Conservation (phyloP, 2,797 vertebrate genomes). For the Aulostomus chinensis region DNA sequence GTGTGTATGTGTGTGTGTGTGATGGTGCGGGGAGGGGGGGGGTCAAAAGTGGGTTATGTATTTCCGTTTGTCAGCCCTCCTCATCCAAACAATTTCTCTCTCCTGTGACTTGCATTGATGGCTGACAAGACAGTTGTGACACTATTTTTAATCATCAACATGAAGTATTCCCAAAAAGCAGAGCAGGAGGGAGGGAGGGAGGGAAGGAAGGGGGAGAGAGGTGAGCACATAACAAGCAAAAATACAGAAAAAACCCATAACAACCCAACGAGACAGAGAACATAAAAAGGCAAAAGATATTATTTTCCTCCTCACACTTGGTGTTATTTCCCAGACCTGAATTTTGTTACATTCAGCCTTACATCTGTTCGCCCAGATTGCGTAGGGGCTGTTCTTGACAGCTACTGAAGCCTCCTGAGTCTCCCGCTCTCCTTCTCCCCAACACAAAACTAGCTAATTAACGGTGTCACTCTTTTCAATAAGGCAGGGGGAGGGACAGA, state of each 20-base stretch:
- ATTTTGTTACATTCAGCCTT: slow-evolving; percentile 86
- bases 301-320: slow-evolving; percentile 46
- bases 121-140: slow-evolving; percentile 45
- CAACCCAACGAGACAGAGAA: slow-evolving; percentile 43
- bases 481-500: slow-evolving; percentile 54
- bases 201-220: slow-evolving; percentile 7
- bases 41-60: slow-evolving; percentile 22
- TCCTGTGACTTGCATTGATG: slow-evolving; percentile 38
- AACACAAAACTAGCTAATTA: slow-evolving; percentile 82
- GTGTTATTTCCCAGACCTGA: slow-evolving; percentile 84
- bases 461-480: slow-evolving; percentile 83
- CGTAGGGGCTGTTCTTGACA: slow-evolving; percentile 88
- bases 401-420: slow-evolving; percentile 84
- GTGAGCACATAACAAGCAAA: slow-evolving; percentile 33
- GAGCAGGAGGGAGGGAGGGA: slow-evolving; percentile 1
- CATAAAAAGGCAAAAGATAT: slow-evolving; percentile 40
- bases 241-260: slow-evolving; percentile 42
- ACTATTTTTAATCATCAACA: slow-evolving; percentile 65
- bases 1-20: background rate
- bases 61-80: slow-evolving; percentile 9
- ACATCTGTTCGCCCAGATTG: slow-evolving; percentile 87
- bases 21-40: slow-evolving; percentile 1
- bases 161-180: slow-evolving; percentile 32
- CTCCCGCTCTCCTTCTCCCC: slow-evolving; percentile 83
- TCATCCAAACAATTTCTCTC: slow-evolving; percentile 8